Conservation (phyloP, 2,888 invertebrate species). For the Chloroclystis v-ata region DNA sequence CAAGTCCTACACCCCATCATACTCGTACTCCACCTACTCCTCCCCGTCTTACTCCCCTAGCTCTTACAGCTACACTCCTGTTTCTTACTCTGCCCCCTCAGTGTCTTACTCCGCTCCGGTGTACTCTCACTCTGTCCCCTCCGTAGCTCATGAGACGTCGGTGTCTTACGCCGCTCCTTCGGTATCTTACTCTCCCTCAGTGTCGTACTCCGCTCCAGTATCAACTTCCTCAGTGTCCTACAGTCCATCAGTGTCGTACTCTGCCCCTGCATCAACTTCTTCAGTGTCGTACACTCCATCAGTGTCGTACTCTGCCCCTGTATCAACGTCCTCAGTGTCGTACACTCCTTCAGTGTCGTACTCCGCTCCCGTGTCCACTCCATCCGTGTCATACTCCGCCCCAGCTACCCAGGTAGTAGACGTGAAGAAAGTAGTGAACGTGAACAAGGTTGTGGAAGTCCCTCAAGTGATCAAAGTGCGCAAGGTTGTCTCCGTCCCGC, state of each 20-base stretch:
- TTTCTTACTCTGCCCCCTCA: constrained; percentile 16
- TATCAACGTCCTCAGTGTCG: no score
- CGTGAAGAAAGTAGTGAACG: constrained; percentile 42
- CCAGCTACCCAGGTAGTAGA: constrained; percentile 29
- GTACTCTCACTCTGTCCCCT: constrained; percentile 1
- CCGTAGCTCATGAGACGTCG: constrained; percentile 11
- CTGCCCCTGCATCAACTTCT: not conserved
- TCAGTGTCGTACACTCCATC: no score
- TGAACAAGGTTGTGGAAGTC: constrained; percentile 41
- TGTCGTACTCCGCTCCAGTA: constrained; percentile 4
- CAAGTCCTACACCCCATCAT: constrained; percentile 10
- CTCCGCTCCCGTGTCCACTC: constrained; percentile 11
- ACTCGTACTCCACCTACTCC: constrained; percentile 18
- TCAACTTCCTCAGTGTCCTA: constrained; percentile 17
- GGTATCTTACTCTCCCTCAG: constrained; percentile 15
- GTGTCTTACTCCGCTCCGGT: constrained; percentile 15
- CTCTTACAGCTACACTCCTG: constrained; percentile 17
- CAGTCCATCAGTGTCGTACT: constrained; percentile 12
- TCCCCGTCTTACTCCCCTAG: constrained; percentile 2
- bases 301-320: no score
- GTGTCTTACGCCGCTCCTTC: constrained; percentile 18
- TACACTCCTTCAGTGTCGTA: constrained; percentile 4
- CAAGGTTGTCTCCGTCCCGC: constrained; percentile 49
- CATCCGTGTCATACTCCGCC: constrained; percentile 16
- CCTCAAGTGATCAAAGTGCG: constrained; percentile 43